These are phyloP conservation scores for Tricholauxania praeusta DNA, from an alignment of 2,888 invertebrate species.

Conservation along the genomic window DNA sequence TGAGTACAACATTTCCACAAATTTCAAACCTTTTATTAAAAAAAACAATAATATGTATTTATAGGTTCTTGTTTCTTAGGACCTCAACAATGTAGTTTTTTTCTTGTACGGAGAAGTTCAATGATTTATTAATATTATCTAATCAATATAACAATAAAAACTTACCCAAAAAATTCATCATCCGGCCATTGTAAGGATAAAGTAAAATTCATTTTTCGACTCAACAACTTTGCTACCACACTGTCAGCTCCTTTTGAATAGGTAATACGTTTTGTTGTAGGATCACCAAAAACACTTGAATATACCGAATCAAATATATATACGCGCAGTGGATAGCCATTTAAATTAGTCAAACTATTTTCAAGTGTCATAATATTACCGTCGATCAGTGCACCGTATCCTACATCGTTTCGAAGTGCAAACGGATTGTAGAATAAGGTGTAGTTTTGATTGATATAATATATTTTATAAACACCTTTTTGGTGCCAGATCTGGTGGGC, in stretches of 20 bases:
- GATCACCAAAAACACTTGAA: slow-evolving; percentile 52
- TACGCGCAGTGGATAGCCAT: slow-evolving; percentile 60
- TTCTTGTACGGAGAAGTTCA: too few species aligned
- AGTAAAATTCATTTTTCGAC: slow-evolving; percentile 58
- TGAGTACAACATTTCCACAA: too few species aligned
- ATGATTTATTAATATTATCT: too few species aligned
- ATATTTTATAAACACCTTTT: slow-evolving; percentile 54
- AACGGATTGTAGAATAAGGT: slow-evolving; percentile 60
- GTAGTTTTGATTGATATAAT: slow-evolving; percentile 49
- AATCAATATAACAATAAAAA: slow-evolving; percentile 1
- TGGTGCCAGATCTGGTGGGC: slow-evolving; percentile 53
- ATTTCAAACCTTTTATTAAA: too few species aligned
- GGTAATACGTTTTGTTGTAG: slow-evolving; percentile 39
- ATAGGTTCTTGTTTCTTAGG: too few species aligned
- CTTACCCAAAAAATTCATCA: slow-evolving; percentile 62
- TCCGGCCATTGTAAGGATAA: slow-evolving; percentile 57
- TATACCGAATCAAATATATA: slow-evolving; percentile 64
- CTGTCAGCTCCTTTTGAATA: slow-evolving; percentile 59
- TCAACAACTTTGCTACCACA: slow-evolving; percentile 56
- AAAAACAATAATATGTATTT: too few species aligned
- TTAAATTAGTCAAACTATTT: slow-evolving; percentile 53
- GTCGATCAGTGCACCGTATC: slow-evolving; percentile 44
- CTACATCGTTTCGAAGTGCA: slow-evolving; percentile 9
- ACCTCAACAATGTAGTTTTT: too few species aligned
- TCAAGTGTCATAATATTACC: slow-evolving; percentile 28